Evolutionary conservation across 2,888 invertebrate genomes (phyloP), one percentile per base, ranked within the genome.

Genomic region (Nezara viridula): DNA sequence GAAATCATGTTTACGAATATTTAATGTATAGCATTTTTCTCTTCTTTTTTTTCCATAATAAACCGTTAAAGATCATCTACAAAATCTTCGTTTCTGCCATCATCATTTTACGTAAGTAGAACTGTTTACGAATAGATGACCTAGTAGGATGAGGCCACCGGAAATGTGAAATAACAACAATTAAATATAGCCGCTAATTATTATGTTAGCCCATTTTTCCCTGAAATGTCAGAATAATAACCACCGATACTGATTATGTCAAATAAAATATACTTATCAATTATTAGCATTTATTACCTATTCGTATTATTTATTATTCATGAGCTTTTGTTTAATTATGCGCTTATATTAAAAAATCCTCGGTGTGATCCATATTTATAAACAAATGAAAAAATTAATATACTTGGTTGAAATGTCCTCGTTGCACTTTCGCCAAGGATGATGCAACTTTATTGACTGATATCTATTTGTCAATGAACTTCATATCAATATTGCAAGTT

Each of bases 61-160:
- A n/a, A n/a, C n/a, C n/a, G n/a, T n/a, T n/a, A n/a, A n/a, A n/a
- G n/a, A n/a, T n/a, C n/a, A n/a, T n/a, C n/a, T 44, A 44, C 44
- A 44, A 44, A 44, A 44, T n/a, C 10, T 55, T 9, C 55, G 7
- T 55, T 60, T 12, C 12, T 14, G 12, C 21, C 27, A 27, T 7
- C 21, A 19, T 73, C 4, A 19, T 73, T 19, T 19, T 37, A 37
- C 19, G 32, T 2, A 73, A 73, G 66, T 73, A 14, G 66, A 73
- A 37, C 37, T 73, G 66, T 73, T 73, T 73, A 73, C 66, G 66
- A 73, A 73, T 37, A 73, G 66, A 73, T 73, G 66, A 73, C 66
- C 66, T 73, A 73, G 66, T 73, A 73, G 66, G 1, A 73, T 73
- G 27, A 19, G 5, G 19, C 32, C 66, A 73, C 66, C 66, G 66